Evolutionary conservation across 2,797 vertebrate genomes (phyloP).

Genomic region (Clarias fuscus): DNA sequence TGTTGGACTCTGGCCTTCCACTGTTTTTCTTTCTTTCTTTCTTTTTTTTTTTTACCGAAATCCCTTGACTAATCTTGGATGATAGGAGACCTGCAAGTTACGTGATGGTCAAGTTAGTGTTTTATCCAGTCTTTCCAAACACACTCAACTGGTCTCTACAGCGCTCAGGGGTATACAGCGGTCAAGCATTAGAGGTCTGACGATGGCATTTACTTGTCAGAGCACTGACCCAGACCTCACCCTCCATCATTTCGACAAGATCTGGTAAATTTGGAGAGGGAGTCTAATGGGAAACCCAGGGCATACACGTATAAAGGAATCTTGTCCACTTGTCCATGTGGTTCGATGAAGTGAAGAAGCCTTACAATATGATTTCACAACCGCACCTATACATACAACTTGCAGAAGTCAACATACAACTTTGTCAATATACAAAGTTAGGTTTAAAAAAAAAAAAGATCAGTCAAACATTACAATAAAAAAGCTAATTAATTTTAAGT

Average conservation of each 20-base stretch:
- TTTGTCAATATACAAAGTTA: neutral
- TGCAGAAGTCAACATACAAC: neutral
- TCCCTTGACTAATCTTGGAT: constrained; percentile 11
- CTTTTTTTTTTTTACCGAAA: neutral
- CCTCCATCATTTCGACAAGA: constrained; percentile 49
- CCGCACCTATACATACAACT: neutral
- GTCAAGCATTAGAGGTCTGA: constrained; percentile 50
- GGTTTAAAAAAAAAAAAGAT: neutral
- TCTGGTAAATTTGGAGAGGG: constrained; percentile 28
- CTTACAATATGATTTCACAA: neutral
- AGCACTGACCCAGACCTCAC: constrained; percentile 54
- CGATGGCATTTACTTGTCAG: constrained; percentile 52
- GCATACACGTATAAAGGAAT: neutral
- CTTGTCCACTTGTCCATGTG: neutral
- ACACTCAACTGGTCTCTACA: constrained; percentile 29
- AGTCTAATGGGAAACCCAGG: constrained; percentile 30
- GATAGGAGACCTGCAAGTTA: constrained; percentile 11
- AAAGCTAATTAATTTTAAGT: too few relatives aligned
- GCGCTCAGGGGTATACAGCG: constrained; percentile 40
- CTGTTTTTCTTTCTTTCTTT: neutral
- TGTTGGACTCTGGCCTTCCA: constrained; percentile 8
- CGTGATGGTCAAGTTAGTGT: constrained; percentile 16
- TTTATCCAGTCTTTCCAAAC: constrained; percentile 36
- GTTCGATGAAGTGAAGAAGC: neutral
- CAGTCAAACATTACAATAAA: neutral